Evolutionary conservation across 2,113 vertebrate genomes (phyloP).

Genomic region (Puntigrus tetrazona): DNA sequence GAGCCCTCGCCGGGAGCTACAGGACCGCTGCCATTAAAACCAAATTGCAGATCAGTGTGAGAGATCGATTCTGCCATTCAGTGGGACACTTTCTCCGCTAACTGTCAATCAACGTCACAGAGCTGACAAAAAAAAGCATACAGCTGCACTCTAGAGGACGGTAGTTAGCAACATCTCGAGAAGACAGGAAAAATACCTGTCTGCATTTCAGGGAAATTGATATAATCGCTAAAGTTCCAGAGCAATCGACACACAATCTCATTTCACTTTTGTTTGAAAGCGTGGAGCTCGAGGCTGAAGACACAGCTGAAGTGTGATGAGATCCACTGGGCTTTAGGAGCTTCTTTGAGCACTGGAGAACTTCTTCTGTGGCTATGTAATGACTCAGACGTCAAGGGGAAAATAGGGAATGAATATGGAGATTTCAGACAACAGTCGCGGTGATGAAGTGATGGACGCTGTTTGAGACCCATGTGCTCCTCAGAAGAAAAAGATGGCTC

Average conservation of each 20-base stretch:
- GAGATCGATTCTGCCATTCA: slow-evolving; percentile 23
- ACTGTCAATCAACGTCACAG: slow-evolving; percentile 24
- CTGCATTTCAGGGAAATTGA: slow-evolving; percentile 29
- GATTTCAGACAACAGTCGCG: neutral
- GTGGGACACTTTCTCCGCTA: neutral
- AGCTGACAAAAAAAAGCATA: neutral
- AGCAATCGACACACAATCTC: slow-evolving; percentile 10
- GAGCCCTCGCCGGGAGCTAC: neutral
- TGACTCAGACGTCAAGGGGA: neutral
- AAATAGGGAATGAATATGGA: neutral
- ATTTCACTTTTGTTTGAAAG: neutral
- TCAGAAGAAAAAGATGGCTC: neutral
- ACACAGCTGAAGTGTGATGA: neutral
- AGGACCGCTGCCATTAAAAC: slow-evolving; percentile 12
- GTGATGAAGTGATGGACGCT: neutral
- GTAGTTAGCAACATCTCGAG: neutral
- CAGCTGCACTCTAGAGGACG: neutral
- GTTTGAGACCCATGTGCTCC: neutral
- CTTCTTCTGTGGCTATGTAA: neutral
- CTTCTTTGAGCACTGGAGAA: neutral
- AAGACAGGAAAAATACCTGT: slow-evolving; percentile 12
- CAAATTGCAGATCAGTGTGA: slow-evolving; percentile 11
- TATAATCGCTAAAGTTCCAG: slow-evolving; percentile 69
- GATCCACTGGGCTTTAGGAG: neutral
- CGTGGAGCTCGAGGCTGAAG: neutral